Evolutionary conservation across 2,113 vertebrate species (phyloP).

Genomic region (Charadrius vociferus): DNA sequence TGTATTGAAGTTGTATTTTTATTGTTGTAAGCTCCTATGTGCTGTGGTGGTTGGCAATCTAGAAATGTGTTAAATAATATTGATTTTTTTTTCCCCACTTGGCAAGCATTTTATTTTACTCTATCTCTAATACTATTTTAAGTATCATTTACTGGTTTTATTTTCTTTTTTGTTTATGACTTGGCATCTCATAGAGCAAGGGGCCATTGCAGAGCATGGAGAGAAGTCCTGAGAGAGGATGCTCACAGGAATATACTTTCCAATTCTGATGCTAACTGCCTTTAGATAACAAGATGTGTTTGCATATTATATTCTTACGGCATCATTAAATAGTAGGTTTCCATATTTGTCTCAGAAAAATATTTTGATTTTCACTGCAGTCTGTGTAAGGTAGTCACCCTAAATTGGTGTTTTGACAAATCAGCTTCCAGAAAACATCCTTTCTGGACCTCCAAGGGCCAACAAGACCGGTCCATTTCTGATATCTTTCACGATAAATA

Average conservation of each 20-base stretch:
- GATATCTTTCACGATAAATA: not conserved
- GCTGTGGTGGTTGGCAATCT: constrained; percentile 51
- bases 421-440: not conserved
- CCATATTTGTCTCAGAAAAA: not conserved
- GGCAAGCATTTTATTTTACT: constrained; percentile 41
- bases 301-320: not conserved
- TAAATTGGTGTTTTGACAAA: not conserved
- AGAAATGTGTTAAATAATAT: constrained; percentile 66
- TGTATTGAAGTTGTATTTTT: constrained; percentile 47
- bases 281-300: not conserved
- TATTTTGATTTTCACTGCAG: not conserved
- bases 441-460: not conserved
- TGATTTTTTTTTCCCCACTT: constrained; percentile 12
- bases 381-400: not conserved
- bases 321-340: not conserved
- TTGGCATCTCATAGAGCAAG: not conserved
- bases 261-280: not conserved
- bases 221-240: not conserved
- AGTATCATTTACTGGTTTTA: constrained; percentile 45
- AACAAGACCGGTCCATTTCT: not conserved
- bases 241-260: not conserved
- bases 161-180: constrained; percentile 33
- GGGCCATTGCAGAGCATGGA: not conserved
- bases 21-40: constrained; percentile 30
- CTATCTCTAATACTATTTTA: constrained; percentile 31